phyloP scores from a whole-genome alignment of 2,113 vertebrate genomes.

The Taxidea taxus region DNA sequence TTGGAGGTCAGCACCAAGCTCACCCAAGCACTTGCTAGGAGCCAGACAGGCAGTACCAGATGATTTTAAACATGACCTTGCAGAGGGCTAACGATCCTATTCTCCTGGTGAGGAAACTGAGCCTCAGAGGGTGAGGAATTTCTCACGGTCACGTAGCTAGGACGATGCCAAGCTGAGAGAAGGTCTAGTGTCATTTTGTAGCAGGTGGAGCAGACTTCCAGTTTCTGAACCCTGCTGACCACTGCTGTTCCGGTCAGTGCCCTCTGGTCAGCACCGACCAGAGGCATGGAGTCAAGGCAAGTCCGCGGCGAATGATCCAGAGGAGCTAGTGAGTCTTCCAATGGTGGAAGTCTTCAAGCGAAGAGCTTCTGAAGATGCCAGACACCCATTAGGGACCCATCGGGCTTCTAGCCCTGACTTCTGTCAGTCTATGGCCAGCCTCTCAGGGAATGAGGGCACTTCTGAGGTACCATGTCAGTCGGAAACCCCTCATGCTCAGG shows the following conservation, averaged over 20 bases:
- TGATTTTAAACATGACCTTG: neutral
- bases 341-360: neutral
- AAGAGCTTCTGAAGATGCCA: neutral
- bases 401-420: neutral
- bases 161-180: neutral
- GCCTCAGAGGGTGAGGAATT: neutral
- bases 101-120: neutral
- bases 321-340: neutral
- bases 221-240: fast-evolving
- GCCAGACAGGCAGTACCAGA: neutral
- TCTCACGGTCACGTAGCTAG: neutral
- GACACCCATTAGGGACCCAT: fast-evolving
- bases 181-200: neutral
- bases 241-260: neutral
- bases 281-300: neutral
- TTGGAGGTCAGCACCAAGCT: neutral
- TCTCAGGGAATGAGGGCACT: neutral
- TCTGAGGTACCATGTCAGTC: neutral
- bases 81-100: neutral
- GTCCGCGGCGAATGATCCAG: neutral
- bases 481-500: neutral
- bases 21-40: neutral
- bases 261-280: neutral
- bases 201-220: neutral
- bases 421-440: neutral